phyloP scores from a whole-genome alignment of 2,888 invertebrate species.

The Tipula confusa region DNA sequence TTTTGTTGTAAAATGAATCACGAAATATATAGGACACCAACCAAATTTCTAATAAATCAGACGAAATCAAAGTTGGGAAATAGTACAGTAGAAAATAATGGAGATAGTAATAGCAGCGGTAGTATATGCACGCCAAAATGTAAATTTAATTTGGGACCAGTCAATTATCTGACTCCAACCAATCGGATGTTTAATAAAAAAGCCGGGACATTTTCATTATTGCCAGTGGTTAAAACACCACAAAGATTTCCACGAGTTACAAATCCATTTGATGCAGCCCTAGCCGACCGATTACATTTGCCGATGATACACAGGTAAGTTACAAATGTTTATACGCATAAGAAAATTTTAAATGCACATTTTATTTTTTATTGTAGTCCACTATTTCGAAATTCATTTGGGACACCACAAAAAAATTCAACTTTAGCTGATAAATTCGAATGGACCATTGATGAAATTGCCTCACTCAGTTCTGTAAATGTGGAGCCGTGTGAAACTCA shows the following conservation, averaged over 20 bases:
- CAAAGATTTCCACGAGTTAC: conserved; percentile 55
- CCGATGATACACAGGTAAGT: conserved; percentile 62
- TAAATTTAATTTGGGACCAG: background rate
- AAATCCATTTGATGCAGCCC: conserved; percentile 61
- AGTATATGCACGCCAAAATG: background rate
- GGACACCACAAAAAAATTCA: conserved; percentile 43
- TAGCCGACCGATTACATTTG: conserved; percentile 57
- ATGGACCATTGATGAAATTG: conserved; percentile 68
- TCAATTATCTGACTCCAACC: background rate
- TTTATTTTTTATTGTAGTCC: conserved; percentile 45
- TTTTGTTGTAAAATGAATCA: background rate
- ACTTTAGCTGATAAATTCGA: conserved; percentile 52
- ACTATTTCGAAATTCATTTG: conserved; percentile 46
- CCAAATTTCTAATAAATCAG: background rate
- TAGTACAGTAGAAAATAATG: background rate
- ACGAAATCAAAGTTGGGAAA: background rate
- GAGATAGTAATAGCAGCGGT: background rate
- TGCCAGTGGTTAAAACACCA: conserved; percentile 50
- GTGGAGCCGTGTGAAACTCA: conserved; percentile 57
- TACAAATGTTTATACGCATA: background rate
- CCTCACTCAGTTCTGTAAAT: conserved; percentile 58
- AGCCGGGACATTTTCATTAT: conserved; percentile 38
- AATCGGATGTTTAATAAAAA: background rate
- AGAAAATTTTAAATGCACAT: too few species aligned
- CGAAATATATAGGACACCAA: background rate